A percentile compares a stretch with the other conserved stretches of the same genome.
Evolutionary conservation across 2,113 vertebrate species (phyloP).

Genomic region (Percina caprodes): DNA sequence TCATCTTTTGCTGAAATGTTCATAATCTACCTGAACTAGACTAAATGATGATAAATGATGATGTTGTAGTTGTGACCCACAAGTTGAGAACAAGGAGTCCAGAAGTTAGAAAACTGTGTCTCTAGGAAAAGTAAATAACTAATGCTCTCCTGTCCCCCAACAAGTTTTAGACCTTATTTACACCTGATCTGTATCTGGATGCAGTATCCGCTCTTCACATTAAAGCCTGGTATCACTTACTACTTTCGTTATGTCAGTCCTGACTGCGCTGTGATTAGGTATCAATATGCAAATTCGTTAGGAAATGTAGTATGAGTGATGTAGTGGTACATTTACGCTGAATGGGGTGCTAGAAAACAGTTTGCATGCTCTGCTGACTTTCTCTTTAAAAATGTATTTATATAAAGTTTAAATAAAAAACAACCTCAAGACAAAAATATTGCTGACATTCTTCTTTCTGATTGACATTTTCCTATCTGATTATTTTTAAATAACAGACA

Average conservation of each 20-base stretch:
- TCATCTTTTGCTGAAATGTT: background rate
- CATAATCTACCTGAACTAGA: background rate
- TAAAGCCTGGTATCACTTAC: background rate
- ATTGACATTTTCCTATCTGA: constrained; percentile 56
- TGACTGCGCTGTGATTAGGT: background rate
- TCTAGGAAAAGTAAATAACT: background rate
- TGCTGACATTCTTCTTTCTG: constrained; percentile 23
- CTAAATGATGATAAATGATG: background rate
- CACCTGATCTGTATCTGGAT: background rate
- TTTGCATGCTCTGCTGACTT: background rate
- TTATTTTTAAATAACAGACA: constrained; percentile 49
- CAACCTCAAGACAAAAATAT: constrained; percentile 11
- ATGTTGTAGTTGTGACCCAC: background rate
- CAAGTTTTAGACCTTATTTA: background rate
- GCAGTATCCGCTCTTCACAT: background rate
- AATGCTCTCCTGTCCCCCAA: background rate
- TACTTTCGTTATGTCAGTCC: background rate
- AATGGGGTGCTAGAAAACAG: constrained; percentile 9
- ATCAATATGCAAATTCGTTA: background rate
- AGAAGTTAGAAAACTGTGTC: background rate
- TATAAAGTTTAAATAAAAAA: constrained; percentile 21
- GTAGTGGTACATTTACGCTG: background rate
- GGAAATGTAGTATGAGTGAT: background rate
- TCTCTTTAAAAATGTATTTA: constrained; percentile 16
- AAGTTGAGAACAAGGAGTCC: no score